A percentile compares a stretch with the other conserved stretches of the same genome.
These are phyloP conservation scores for Conops quadrifasciatus DNA, from an alignment of 2,888 invertebrate species.

Conservation along the genomic window DNA sequence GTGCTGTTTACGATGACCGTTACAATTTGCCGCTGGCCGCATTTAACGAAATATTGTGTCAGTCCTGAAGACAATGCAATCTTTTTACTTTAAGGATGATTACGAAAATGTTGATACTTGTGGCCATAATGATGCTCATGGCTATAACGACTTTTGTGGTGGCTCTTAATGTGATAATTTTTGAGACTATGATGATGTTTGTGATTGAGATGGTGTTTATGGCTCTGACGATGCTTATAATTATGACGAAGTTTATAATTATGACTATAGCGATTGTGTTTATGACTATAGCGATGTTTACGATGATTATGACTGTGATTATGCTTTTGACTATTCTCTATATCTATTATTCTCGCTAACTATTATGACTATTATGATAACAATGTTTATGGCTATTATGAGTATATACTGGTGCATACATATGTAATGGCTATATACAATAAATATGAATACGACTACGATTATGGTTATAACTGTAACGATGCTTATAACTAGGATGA, in stretches of 20 bases:
- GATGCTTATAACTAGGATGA: no score
- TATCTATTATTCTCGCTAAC: no score
- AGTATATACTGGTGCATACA: no score
- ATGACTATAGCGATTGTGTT: background rate
- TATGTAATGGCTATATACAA: no score
- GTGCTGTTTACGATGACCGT: slow-evolving; percentile 22
- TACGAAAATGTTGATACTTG: background rate
- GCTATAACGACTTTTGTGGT: background rate
- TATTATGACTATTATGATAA: no score
- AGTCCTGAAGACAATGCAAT: slow-evolving; percentile 17
- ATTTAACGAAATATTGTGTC: slow-evolving; percentile 29
- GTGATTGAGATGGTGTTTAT: background rate
- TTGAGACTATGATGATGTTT: background rate
- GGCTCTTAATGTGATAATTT: background rate
- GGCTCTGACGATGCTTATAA: background rate
- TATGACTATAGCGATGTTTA: background rate
- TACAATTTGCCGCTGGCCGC: slow-evolving; percentile 31
- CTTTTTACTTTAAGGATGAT: background rate
- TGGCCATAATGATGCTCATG: background rate
- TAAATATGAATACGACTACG: no score
- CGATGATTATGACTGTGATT: no score
- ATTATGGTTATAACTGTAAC: no score
- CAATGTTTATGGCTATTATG: no score
- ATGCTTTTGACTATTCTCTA: no score
- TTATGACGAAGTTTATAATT: background rate